Conservation (phyloP, 2,888 invertebrate genomes). For the Heliconius cydno region DNA sequence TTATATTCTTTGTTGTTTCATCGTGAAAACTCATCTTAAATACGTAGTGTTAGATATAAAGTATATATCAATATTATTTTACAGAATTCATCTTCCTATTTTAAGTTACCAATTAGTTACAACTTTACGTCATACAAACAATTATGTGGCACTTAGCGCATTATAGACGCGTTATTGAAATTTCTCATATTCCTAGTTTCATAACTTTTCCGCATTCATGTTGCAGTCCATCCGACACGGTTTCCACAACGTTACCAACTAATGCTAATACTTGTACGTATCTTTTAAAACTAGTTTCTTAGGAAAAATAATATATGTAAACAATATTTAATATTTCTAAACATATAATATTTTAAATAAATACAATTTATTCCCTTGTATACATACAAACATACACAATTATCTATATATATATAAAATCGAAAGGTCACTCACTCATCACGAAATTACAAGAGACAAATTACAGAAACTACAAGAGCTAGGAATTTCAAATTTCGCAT, state of each 20-base stretch:
- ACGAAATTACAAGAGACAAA: too few species aligned
- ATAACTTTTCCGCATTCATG: conserved; percentile 31
- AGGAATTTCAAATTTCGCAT: too few species aligned
- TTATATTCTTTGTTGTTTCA: background rate
- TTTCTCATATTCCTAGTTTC: conserved; percentile 33
- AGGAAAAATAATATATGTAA: background rate
- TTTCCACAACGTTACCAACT: conserved; percentile 20
- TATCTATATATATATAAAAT: too few species aligned
- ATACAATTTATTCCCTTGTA: background rate
- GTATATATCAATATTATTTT: background rate
- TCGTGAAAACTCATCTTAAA: background rate
- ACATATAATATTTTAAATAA: background rate
- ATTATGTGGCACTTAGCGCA: conserved; percentile 19
- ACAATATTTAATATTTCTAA: background rate
- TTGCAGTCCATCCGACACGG: conserved; percentile 29
- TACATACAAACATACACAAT: too few species aligned
- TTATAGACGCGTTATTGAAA: conserved; percentile 21
- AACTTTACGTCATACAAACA: conserved; percentile 9
- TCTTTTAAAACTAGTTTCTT: conserved; percentile 1
- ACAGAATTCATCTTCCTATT: background rate
- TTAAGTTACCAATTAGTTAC: background rate
- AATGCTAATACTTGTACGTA: background rate
- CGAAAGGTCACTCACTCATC: too few species aligned
- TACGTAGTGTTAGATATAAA: background rate
- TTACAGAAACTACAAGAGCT: too few species aligned